These are phyloP conservation scores for Probaryconus sp. DNA, from an alignment of 1,140 invertebrate species.

Conservation along the genomic window DNA sequence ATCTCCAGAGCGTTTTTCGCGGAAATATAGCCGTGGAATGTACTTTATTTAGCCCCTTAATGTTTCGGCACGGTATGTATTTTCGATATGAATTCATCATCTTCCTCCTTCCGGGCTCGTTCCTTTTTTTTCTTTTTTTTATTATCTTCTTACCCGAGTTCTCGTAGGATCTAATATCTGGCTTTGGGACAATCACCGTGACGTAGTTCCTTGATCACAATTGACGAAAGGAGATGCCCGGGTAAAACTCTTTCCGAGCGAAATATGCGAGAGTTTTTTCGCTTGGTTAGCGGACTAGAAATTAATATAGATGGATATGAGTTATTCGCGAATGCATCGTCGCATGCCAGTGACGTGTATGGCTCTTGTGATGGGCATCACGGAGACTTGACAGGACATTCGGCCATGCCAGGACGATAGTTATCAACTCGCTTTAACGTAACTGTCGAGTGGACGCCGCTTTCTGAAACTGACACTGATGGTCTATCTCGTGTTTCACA, in stretches of 20 bases:
- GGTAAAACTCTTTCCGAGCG: background rate
- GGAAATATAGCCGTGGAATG: constrained; percentile 36
- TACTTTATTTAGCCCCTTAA: constrained; percentile 1
- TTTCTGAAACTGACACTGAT: constrained; percentile 76
- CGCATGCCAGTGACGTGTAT: constrained; percentile 74
- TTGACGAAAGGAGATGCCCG: constrained; percentile 30
- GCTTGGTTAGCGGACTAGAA: constrained; percentile 47
- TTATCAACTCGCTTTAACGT: constrained; percentile 74
- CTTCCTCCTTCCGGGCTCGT: background rate
- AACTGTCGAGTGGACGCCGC: constrained; percentile 73
- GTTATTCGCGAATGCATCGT: constrained; percentile 65
- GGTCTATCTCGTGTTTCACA: constrained; percentile 66
- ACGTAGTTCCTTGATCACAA: constrained; percentile 45
- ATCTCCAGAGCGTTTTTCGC: constrained; percentile 31
- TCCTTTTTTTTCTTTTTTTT: constrained; percentile 24
- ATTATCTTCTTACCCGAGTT: constrained; percentile 32
- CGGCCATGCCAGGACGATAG: constrained; percentile 66
- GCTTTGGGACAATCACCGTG: constrained; percentile 46
- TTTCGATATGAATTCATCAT: constrained; percentile 21
- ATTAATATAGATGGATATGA: constrained; percentile 75
- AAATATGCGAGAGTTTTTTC: constrained; percentile 41
- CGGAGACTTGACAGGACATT: constrained; percentile 71
- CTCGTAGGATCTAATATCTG: constrained; percentile 58
- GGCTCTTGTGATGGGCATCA: constrained; percentile 71
- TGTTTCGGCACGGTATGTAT: background rate